Evolutionary conservation across 2,888 invertebrate species (phyloP).

Genomic region (Crocallis elinguaria): DNA sequence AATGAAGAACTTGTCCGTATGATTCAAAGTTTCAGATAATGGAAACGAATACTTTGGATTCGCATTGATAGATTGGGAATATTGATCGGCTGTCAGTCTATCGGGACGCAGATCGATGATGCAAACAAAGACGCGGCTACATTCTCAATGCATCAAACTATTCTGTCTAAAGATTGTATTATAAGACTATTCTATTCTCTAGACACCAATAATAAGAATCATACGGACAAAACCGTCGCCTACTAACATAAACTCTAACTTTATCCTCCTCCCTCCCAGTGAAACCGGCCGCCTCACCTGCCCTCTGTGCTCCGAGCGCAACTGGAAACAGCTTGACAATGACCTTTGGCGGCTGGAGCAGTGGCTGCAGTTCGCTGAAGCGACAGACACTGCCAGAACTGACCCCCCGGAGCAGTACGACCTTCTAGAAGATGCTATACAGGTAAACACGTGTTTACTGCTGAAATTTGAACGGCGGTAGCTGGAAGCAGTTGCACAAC

Average conservation of each 20-base stretch:
- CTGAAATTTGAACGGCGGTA: not conserved
- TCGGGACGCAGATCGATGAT: too few relatives aligned
- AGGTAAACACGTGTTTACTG: slow-evolving; percentile 73
- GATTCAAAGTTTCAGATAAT: not conserved
- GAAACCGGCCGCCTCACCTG: slow-evolving; percentile 92
- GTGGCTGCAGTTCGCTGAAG: slow-evolving; percentile 95
- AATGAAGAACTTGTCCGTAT: not conserved
- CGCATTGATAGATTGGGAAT: too few relatives aligned
- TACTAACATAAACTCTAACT: not conserved
- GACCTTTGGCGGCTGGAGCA: slow-evolving; percentile 96
- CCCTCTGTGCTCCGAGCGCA: slow-evolving; percentile 93
- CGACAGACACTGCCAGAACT: slow-evolving; percentile 88
- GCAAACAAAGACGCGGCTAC: too few relatives aligned
- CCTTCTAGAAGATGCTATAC: slow-evolving; percentile 92
- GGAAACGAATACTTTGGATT: not conserved
- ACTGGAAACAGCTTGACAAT: slow-evolving; percentile 95
- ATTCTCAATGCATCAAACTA: too few relatives aligned
- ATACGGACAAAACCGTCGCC: not conserved
- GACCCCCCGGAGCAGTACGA: slow-evolving; percentile 91
- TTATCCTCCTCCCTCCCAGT: slow-evolving; percentile 61
- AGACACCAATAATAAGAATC: too few relatives aligned
- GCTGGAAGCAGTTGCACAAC: not conserved
- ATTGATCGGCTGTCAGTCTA: too few relatives aligned
- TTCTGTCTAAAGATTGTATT: too few relatives aligned
- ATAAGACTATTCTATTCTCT: too few relatives aligned